These are phyloP conservation scores for Strigops habroptila DNA, from an alignment of 2,113 vertebrate species.

Conservation along the genomic window DNA sequence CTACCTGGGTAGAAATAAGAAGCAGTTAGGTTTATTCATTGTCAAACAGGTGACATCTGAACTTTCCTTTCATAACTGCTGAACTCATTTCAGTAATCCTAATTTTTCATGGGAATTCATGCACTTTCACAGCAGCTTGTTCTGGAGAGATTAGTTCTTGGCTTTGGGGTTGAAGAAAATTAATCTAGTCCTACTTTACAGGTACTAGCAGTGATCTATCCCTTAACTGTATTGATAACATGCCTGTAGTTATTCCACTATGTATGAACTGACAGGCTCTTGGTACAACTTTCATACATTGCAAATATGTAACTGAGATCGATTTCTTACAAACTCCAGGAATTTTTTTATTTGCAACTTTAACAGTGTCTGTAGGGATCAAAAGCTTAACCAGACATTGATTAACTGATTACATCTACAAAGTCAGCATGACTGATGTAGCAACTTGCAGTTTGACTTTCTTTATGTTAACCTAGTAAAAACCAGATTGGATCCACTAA, in stretches of 20 bases:
- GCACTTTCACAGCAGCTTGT: background rate
- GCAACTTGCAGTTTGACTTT: background rate
- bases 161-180: background rate
- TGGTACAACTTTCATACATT: background rate
- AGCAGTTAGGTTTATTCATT: background rate
- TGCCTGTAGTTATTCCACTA: background rate
- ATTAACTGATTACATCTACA: constrained; percentile 11
- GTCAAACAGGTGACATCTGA: background rate
- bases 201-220: background rate
- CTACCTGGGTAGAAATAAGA: background rate
- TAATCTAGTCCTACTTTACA: background rate
- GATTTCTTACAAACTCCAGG: background rate
- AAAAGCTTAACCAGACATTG: constrained; percentile 10
- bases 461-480: background rate
- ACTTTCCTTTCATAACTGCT: background rate
- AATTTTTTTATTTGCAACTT: background rate
- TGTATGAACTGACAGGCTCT: background rate
- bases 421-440: background rate
- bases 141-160: background rate
- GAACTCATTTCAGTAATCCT: background rate
- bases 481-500: background rate
- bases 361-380: background rate
- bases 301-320: background rate
- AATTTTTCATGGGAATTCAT: background rate
- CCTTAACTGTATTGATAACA: background rate